Base-by-base conservation (phyloP, 2,113 vertebrate species). In the Daboia siamensis region DNA sequence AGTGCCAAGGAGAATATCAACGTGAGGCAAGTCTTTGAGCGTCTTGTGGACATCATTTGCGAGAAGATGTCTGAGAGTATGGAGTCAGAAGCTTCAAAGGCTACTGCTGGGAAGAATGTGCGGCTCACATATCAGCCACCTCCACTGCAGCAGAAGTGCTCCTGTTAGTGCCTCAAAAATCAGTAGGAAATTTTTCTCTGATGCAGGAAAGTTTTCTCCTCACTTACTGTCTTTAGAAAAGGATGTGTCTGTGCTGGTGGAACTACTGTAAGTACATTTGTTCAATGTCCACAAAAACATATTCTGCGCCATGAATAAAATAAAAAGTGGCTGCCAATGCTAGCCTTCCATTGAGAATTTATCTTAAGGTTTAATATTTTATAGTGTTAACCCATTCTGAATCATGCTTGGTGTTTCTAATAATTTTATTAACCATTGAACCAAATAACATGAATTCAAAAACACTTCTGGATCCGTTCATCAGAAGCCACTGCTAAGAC, bases 1-100 rank as follows among this genome's bases (percentile, higher is more conserved):
- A 99, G 99, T 9, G 99, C 99, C 94, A 99, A 99, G 97, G 99
- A 99, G 97, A 99, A 99, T 96, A 99, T 99, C 97, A 99, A 99
- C 0, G 99, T 99, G 93, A 98, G 98, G 94, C 99, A 99, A 97
- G 99, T 99, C 90, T 99, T 99, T 9, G 99, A 99, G 95, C 98
- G 98, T 3, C 98, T 99, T 1, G 99, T 99, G 88, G 99, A 99
- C 97, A 98, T 99, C 94, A 99, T 99, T 97, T 99, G 99, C 4
- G 98, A 99, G 93, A 99, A 99, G 97, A 99, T 99, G 99, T 99
- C 99, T 0, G 99, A 99, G 96, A 98, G 98, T 0, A 97, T 99
- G 93, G 99, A 99, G 33, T 97, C 98, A 13, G 99, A 99, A 94
- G 97, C 95, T 20, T 97, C 98, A 1, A 94, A 97, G 87, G 97